Evolutionary conservation across 2,797 vertebrate species (phyloP).

Genomic region (Lacerta bilineata): DNA sequence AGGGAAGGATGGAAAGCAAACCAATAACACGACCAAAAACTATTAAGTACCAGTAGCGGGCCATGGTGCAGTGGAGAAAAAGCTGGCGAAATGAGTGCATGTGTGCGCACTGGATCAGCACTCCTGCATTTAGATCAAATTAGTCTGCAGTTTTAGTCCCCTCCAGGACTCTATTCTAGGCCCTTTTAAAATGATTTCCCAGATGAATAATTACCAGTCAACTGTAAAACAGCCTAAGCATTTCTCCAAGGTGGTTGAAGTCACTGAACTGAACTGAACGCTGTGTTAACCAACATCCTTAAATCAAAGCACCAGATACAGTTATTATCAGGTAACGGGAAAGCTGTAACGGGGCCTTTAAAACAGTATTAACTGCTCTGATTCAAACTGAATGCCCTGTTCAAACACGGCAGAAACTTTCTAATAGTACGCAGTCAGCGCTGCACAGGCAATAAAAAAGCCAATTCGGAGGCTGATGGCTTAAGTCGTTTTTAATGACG

Average conservation of each 20-base stretch:
- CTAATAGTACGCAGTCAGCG: not conserved
- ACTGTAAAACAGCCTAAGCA: slow-evolving; percentile 17
- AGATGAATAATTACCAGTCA: slow-evolving; percentile 30
- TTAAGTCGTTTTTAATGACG: too few species aligned
- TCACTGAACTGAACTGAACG: not conserved
- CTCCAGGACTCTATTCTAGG: not conserved
- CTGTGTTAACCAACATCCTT: not conserved
- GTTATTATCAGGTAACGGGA: not conserved
- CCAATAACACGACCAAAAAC: not conserved
- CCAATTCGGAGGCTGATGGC: too few species aligned
- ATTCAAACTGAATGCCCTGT: not conserved
- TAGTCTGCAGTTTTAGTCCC: slow-evolving; percentile 9
- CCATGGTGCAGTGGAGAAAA: not conserved
- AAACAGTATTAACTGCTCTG: slow-evolving; percentile 14
- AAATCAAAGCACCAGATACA: slow-evolving; percentile 21
- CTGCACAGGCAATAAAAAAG: not conserved
- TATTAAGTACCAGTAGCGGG: not conserved
- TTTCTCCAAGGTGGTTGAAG: slow-evolving; percentile 6
- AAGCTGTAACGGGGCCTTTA: not conserved
- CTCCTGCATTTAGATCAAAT: slow-evolving; percentile 2
- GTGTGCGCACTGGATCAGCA: not conserved
- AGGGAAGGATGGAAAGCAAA: not conserved
- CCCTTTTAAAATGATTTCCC: slow-evolving; percentile 19
- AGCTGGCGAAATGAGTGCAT: too few species aligned
- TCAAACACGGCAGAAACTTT: not conserved